These are phyloP conservation scores for Rhineura floridana DNA, from an alignment of 2,113 vertebrate genomes.

Conservation along the genomic window DNA sequence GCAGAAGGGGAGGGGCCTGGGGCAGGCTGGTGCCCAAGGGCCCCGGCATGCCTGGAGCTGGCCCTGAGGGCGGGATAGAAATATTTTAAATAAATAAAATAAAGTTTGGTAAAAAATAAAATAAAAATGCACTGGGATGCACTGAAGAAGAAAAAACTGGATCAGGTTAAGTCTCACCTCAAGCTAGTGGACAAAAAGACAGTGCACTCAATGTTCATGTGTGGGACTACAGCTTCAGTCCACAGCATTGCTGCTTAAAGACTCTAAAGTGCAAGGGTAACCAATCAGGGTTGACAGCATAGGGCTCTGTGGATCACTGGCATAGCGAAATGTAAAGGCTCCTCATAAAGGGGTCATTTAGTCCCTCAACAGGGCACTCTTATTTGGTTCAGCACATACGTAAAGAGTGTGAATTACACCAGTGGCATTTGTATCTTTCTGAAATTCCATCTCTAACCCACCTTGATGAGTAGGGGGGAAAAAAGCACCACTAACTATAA, in stretches of 20 bases:
- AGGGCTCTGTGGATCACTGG: no score
- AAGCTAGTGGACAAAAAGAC: not conserved
- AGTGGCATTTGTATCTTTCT: accelerated
- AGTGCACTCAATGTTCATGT: not conserved
- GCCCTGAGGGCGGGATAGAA: no score
- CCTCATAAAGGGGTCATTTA: not conserved
- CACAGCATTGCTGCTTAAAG: not conserved
- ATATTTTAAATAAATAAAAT: no score
- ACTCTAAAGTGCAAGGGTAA: not conserved
- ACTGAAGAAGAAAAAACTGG: no score
- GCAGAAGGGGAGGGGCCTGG: no score
- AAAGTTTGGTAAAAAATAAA: no score
- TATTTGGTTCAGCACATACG: constrained; percentile 11
- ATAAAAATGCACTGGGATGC: not conserved
- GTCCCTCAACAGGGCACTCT: not conserved
- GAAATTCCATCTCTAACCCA: not conserved
- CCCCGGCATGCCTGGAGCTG: no score
- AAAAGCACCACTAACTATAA: not conserved
- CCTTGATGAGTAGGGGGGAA: not conserved
- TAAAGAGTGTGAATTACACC: not conserved
- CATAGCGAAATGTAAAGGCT: not conserved
- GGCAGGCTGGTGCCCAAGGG: no score
- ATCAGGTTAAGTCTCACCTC: not conserved
- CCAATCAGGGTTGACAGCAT: no score
- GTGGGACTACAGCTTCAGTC: not conserved